Percentiles rank a stretch among this genome's conserved stretches.
Conservation (phyloP, 2,888 invertebrate genomes). For the Limnephilus auricula region DNA sequence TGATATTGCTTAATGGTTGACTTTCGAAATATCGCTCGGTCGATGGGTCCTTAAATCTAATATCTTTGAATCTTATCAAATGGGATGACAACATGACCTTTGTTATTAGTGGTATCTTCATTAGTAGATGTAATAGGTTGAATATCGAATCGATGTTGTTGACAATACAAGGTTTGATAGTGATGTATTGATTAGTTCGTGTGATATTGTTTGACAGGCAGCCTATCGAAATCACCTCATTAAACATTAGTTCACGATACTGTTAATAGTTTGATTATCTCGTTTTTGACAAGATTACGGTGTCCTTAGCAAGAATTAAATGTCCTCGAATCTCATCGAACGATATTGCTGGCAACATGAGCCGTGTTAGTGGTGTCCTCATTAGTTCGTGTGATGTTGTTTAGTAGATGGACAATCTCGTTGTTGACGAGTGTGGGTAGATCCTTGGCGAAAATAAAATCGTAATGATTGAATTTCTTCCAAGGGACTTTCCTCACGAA, state of each 20-base stretch:
- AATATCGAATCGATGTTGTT: neutral
- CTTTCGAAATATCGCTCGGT: too few relatives aligned
- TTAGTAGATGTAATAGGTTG: neutral
- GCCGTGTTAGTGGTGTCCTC: conserved; percentile 1
- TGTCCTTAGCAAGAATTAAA: neutral
- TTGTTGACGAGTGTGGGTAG: conserved; percentile 72
- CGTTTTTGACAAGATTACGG: neutral
- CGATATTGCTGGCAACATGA: neutral
- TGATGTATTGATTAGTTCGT: too few relatives aligned
- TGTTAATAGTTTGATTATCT: neutral
- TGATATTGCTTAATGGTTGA: neutral
- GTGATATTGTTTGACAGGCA: too few relatives aligned
- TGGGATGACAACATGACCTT: neutral
- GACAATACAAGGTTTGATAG: neutral
- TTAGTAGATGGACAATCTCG: conserved; percentile 69
- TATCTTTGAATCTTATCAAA: too few relatives aligned
- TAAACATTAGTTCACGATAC: neutral
- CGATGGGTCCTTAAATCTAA: too few relatives aligned
- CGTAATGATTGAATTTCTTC: conserved; percentile 58
- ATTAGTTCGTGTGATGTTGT: conserved; percentile 44
- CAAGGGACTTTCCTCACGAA: conserved; percentile 70
- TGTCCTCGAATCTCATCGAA: conserved; percentile 5
- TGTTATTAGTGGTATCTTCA: neutral
- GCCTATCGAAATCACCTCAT: too few relatives aligned
- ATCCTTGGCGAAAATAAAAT: conserved; percentile 74